Base-by-base conservation (phyloP, 1,140 invertebrate species). In the Linepithema humile region DNA sequence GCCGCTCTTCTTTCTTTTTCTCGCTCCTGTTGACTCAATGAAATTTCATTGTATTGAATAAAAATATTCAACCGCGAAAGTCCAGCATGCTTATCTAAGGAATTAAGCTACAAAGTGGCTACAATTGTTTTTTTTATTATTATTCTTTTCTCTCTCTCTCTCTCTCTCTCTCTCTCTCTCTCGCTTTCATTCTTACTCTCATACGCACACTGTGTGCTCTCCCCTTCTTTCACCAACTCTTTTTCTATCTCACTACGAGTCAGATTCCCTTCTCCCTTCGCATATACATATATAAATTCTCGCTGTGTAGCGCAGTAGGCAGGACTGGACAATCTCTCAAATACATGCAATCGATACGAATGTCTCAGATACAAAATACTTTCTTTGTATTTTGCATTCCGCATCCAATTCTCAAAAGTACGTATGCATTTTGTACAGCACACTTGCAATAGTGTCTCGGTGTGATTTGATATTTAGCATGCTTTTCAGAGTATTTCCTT, bases 31-130 rank as follows among this genome's bases (percentile, higher is more conserved):
- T 40, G 32, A 67, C 23, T 35, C 26, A 45, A 65, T 35, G n/a
- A 77, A 20, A 65, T 32, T 62, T 45, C 26, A 20, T 23, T 1
- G 12, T 35, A 12, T 67, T 20, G 40, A n/a, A n/a, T n/a, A 29
- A 26, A 69, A 53, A 50, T 45, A n/a, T 62, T 60, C 80, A n/a
- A n/a, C 80, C 69, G 69, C 75, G 69, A 83, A 86, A 90, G 78
- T 70, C 50, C 62, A 84, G 74, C 67, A 45, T 73, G 73, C 82
- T 70, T 84, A 73, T 77, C 55, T 89, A 85, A 82, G 35, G 64
- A 65, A 69, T 83, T 84, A 84, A 82, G 26, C 70, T 73, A 83
- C 32, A n/a, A 75, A 65, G 53, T 45, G 40, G 43, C 65, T 86
- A 80, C 29, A 73, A 50, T 77, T 23, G 57, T 65, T 60, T 15